These are phyloP conservation scores for Dichetophora obliterata DNA, from an alignment of 2,888 invertebrate genomes.

Conservation along the genomic window DNA sequence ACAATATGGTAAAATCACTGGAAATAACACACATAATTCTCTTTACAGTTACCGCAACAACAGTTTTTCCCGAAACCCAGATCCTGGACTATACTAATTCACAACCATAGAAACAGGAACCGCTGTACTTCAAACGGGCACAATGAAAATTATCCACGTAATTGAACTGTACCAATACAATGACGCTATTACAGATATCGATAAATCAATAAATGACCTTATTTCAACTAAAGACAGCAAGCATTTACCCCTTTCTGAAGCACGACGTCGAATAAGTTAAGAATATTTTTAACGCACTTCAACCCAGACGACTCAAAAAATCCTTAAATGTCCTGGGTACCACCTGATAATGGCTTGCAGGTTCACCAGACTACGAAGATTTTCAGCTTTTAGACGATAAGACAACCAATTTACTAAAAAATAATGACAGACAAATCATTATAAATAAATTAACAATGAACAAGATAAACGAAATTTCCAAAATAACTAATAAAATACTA, in stretches of 20 bases:
- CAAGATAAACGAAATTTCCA: no score
- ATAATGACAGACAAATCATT: conserved; percentile 5
- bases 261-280: conserved; percentile 25
- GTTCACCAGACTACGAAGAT: conserved; percentile 30
- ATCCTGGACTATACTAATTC: conserved; percentile 27
- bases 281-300: conserved; percentile 25
- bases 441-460: no score
- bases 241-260: conserved; percentile 18
- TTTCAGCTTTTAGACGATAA: no score
- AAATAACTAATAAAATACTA: no score
- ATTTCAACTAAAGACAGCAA: conserved; percentile 15
- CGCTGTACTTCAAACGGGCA: conserved; percentile 22
- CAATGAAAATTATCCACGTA: no score
- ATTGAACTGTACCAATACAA: conserved; percentile 26
- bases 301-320: conserved; percentile 24
- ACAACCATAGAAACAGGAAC: conserved; percentile 22
- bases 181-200: conserved; percentile 17
- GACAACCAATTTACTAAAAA: conserved; percentile 31
- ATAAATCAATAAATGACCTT: conserved; percentile 5
- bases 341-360: conserved; percentile 31
- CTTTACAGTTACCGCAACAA: no score
- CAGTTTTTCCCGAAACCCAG: conserved; percentile 8
- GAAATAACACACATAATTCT: no score
- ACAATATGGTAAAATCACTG: no score
- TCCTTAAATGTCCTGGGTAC: conserved; percentile 30